Evolutionary conservation across 2,888 invertebrate species (phyloP).

Genomic region (Antheraea yamamai): DNA sequence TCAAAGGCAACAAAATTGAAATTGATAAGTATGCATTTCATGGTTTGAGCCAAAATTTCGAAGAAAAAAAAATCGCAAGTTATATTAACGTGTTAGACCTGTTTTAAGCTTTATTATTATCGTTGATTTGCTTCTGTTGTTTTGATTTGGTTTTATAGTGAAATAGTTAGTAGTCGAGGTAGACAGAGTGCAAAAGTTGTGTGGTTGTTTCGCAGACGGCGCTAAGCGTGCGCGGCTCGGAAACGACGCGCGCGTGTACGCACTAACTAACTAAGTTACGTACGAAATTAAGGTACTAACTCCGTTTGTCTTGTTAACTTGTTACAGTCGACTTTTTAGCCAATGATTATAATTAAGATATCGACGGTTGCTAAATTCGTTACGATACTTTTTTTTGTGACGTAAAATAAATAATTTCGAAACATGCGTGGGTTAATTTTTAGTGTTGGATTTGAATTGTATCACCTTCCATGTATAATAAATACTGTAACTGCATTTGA

Average conservation of each 20-base stretch:
- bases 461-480: too few species aligned
- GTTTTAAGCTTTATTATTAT: not conserved
- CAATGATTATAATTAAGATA: not conserved
- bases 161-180: constrained; percentile 1
- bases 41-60: not conserved
- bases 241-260: constrained; percentile 57
- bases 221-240: constrained; percentile 64
- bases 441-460: too few species aligned
- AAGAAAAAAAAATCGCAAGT: not conserved
- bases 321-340: constrained; percentile 44
- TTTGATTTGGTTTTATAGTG: not conserved
- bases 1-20: not conserved
- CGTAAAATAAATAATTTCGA: not conserved
- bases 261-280: constrained; percentile 70
- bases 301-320: constrained; percentile 71
- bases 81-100: not conserved
- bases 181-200: constrained; percentile 37
- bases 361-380: not conserved
- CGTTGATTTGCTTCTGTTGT: not conserved
- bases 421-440: too few species aligned
- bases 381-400: not conserved
- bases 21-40: not conserved
- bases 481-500: too few species aligned
- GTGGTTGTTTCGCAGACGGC: constrained; percentile 79
- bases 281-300: constrained; percentile 77